A percentile compares a stretch with the other conserved stretches of the same genome.
Evolutionary conservation across 2,113 vertebrate genomes (phyloP).

Genomic region (Bettongia penicillata): DNA sequence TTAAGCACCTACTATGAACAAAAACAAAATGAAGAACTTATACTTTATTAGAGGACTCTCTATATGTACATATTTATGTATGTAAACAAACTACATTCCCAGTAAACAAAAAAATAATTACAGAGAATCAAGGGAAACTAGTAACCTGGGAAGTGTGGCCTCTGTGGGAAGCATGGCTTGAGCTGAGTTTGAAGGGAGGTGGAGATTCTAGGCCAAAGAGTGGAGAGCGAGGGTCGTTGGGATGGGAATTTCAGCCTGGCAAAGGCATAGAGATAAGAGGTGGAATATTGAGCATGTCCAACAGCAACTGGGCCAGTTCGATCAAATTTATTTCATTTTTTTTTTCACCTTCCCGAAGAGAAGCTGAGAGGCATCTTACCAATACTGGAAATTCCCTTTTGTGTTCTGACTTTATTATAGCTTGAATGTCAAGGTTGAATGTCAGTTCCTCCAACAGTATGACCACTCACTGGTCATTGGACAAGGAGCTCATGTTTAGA

Average conservation of each 20-base stretch:
- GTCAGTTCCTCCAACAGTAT: background rate
- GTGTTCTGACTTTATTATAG: background rate
- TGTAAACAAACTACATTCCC: too few relatives aligned
- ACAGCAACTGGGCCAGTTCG: too few relatives aligned
- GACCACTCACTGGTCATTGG: background rate
- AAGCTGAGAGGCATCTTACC: background rate
- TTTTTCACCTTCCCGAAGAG: background rate
- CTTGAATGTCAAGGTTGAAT: background rate
- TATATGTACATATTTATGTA: too few relatives aligned
- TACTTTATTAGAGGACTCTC: too few relatives aligned
- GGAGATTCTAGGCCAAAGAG: background rate
- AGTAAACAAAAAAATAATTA: too few relatives aligned
- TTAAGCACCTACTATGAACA: too few relatives aligned
- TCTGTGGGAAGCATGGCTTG: background rate
- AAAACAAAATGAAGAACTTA: too few relatives aligned
- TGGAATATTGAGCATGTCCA: background rate
- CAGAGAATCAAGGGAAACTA: too few relatives aligned
- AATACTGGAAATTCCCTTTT: background rate
- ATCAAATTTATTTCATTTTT: background rate
- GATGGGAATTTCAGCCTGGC: background rate
- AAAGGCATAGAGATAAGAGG: background rate
- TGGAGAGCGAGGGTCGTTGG: background rate
- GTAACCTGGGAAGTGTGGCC: background rate
- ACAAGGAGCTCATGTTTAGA: background rate
- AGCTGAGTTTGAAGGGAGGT: background rate